Conservation (phyloP, 2,797 vertebrate genomes). For the Varecia variegata region DNA sequence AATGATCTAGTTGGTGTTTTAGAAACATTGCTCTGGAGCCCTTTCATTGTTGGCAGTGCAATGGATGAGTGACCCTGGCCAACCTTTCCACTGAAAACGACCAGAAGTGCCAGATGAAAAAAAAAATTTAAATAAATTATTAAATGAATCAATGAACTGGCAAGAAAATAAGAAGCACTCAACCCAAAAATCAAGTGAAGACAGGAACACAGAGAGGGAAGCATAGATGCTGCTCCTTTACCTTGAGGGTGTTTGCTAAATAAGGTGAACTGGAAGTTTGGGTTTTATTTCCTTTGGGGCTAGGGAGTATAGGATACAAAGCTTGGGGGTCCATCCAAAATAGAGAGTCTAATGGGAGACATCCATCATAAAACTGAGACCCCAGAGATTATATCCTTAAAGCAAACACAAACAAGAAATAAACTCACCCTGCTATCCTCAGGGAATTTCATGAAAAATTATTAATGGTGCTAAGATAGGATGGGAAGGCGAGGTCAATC, state of each 20-base stretch:
- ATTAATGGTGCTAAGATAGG: background rate
- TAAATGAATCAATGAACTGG: background rate
- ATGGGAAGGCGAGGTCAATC: background rate
- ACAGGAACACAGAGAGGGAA: background rate
- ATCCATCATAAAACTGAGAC: background rate
- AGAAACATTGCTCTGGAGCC: background rate
- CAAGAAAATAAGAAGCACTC: background rate
- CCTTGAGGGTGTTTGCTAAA: background rate
- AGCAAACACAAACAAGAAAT: background rate
- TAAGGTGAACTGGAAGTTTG: background rate
- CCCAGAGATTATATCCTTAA: background rate
- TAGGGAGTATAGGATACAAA: background rate
- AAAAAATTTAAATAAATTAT: background rate
- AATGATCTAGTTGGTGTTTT: background rate
- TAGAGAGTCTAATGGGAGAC: background rate
- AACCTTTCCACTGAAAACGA: background rate
- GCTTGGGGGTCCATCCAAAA: background rate
- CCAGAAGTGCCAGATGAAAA: background rate
- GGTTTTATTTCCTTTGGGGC: background rate
- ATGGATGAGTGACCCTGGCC: background rate
- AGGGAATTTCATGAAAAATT: slow-evolving; percentile 26
- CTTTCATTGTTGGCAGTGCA: background rate
- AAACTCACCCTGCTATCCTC: background rate
- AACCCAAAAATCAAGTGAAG: background rate
- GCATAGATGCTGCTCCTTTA: background rate